phyloP scores from a whole-genome alignment of 2,797 vertebrate genomes.

The Oryzias sinensis region DNA sequence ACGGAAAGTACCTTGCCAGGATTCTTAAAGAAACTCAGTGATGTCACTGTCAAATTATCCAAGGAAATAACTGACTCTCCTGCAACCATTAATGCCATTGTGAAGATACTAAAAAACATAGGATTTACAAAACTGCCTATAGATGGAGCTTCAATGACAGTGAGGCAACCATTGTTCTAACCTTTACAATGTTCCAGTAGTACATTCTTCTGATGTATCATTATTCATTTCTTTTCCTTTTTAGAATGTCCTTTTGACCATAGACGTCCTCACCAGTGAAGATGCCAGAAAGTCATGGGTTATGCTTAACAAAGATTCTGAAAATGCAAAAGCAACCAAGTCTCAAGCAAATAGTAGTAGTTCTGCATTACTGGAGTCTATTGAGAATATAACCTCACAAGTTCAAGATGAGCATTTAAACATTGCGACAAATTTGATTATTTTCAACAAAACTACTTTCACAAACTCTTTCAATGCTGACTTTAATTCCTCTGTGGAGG shows the following conservation, averaged over 20 bases:
- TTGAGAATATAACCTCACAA: conserved; percentile 72
- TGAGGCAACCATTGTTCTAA: conserved; percentile 14
- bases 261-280: conserved; percentile 60
- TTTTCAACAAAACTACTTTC: conserved; percentile 62
- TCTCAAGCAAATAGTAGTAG: conserved; percentile 20
- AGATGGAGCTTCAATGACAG: conserved; percentile 25
- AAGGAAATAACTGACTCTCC: conserved; percentile 11
- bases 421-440: conserved; percentile 45
- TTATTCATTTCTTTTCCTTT: not conserved
- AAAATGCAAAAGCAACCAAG: not conserved
- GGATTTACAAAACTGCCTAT: conserved; percentile 55
- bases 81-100: conserved; percentile 64
- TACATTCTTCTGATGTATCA: not conserved
- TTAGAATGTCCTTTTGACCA: conserved; percentile 36
- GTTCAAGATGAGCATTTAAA: conserved; percentile 16
- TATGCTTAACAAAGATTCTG: conserved; percentile 45
- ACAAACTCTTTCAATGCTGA: conserved; percentile 47
- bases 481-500: conserved; percentile 65
- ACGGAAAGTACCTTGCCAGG: not conserved
- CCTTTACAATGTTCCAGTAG: not conserved
- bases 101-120: conserved; percentile 72
- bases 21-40: not conserved
- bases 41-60: conserved; percentile 14
- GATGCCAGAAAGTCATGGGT: conserved; percentile 57
- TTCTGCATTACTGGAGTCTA: conserved; percentile 67